Evolutionary conservation across 2,113 vertebrate genomes (phyloP).

Genomic region (Menura novaehollandiae): DNA sequence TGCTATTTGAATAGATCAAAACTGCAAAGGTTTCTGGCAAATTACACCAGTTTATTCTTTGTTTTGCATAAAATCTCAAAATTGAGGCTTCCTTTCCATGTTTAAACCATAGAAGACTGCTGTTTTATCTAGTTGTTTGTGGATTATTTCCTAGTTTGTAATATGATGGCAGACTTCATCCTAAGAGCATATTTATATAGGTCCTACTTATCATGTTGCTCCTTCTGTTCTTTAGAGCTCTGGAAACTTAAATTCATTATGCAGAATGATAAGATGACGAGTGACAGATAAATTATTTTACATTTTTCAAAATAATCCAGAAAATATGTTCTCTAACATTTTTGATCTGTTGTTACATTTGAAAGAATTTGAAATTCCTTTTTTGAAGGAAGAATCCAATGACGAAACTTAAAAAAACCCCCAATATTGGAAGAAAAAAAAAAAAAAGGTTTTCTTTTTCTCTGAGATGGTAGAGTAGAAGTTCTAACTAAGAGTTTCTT

Average conservation of each 20-base stretch:
- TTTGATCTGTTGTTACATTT: background rate
- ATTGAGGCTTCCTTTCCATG: background rate
- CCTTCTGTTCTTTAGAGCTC: background rate
- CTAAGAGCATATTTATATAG: background rate
- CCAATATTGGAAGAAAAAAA: background rate
- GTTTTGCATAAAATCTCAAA: background rate
- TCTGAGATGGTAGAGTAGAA: background rate
- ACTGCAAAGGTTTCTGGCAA: background rate
- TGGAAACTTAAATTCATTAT: background rate
- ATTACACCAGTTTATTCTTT: background rate
- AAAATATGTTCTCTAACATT: background rate
- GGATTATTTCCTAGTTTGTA: background rate
- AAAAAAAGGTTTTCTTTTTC: background rate
- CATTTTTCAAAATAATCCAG: background rate
- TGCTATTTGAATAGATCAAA: background rate
- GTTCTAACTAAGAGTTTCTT: background rate
- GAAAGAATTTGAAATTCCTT: background rate
- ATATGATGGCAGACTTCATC: background rate
- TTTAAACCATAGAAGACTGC: background rate
- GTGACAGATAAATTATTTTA: background rate
- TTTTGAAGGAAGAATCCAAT: background rate
- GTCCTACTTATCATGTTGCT: accelerated
- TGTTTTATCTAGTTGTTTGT: background rate
- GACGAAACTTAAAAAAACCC: background rate
- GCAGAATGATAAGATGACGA: background rate